Evolutionary conservation across 2,113 vertebrate species (phyloP), one percentile per base, ranked within the genome.

Genomic region (Phalacrocorax brasilianus): DNA sequence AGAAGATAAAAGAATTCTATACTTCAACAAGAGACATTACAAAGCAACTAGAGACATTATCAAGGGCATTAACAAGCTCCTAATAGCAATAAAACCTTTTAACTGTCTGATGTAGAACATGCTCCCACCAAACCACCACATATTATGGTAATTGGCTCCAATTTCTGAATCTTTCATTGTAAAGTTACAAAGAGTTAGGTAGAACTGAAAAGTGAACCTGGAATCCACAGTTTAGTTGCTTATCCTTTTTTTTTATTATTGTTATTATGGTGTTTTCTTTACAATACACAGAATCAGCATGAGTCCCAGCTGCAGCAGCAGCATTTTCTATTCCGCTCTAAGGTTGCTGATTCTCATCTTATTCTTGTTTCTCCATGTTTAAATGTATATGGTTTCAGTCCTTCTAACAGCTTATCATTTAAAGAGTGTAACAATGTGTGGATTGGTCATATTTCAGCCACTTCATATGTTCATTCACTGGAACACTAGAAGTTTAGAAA

Each of bases 61-160:
- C 98, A 98, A 98, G 98, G 97, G 97, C 98, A 98, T 98, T 98
- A 98, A 98, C 98, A 98, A 96, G 97, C 96, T 98, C 97, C 98
- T 98, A 98, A 98, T 98, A 98, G 98, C 98, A 98, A 98, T 98
- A 98, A 98, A 98, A 98, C 98, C 98, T 98, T 98, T 98, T 98
- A 98, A 98, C 98, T 98, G 98, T 98, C 98, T 98, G 97, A 97
- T 97, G 97, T 97, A 97, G 98, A 98, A 97, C 98, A 97, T 96
- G 98, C 97, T 98, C 97, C 97, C 96, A 97, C 98, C 98, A 98
- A 98, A 98, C 97, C 98, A 98, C 97, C 98, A 98, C 97, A 93
- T 97, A 98, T 98, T 98, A 98, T 98, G 97, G 95, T 98, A 98
- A 98, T 98, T 98, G 98, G 97, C 96, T 98, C 93, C 97, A 97